These are phyloP conservation scores for Clytia hemisphaerica DNA, from an alignment of 30 jellyfish, hydroid and myxozoan species.

Conservation along the genomic window DNA sequence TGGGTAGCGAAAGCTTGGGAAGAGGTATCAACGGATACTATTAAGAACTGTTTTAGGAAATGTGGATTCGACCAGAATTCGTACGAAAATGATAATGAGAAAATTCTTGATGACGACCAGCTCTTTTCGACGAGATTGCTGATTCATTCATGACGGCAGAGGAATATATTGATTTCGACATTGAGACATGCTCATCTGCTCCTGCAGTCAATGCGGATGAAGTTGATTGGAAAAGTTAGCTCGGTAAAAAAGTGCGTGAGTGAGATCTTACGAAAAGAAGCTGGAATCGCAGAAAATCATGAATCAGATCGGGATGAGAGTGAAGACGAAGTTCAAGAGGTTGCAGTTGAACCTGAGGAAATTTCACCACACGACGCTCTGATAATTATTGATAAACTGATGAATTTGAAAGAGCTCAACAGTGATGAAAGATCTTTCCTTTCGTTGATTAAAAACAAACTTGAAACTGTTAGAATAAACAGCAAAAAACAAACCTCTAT, in stretches of 20 bases:
- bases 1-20: slow-evolving; percentile 52
- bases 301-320: background rate
- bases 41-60: slow-evolving; percentile 34
- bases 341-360: background rate
- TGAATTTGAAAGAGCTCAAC: background rate
- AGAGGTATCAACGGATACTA: slow-evolving; percentile 27
- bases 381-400: background rate
- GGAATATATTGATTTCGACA: slow-evolving; percentile 13
- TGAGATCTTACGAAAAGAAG: background rate
- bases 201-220: slow-evolving; percentile 13
- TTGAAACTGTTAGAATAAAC: background rate
- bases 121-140: slow-evolving; percentile 5
- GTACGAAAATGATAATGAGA: slow-evolving; percentile 39
- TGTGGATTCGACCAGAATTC: slow-evolving; percentile 21
- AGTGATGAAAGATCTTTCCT: slow-evolving; percentile 1
- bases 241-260: slow-evolving; percentile 21
- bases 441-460: background rate
- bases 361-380: background rate
- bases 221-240: background rate
- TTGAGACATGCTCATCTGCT: background rate
- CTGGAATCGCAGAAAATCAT: background rate
- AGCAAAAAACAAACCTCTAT: background rate
- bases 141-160: slow-evolving; percentile 14
- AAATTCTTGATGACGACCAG: slow-evolving; percentile 25
- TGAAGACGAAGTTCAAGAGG: background rate